These are phyloP conservation scores for Lepidiolamprologus cunningtoni DNA, from an alignment of 2,113 vertebrate species.

Conservation along the genomic window DNA sequence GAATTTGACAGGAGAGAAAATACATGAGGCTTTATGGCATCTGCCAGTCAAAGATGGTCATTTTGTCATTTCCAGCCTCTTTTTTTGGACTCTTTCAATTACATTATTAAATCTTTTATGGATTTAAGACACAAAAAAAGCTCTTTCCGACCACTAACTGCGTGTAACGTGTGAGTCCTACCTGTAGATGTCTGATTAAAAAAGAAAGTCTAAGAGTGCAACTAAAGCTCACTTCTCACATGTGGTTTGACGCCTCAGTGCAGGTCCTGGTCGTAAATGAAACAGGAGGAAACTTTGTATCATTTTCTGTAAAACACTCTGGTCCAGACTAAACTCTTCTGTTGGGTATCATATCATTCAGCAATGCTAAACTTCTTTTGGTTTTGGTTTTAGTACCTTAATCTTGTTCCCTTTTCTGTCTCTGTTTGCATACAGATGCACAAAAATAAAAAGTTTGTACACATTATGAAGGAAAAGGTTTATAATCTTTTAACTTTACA, in stretches of 20 bases:
- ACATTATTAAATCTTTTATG: background rate
- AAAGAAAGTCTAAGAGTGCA: background rate
- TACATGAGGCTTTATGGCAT: rapidly evolving
- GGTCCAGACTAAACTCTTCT: background rate
- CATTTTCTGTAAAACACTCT: background rate
- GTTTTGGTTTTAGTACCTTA: background rate
- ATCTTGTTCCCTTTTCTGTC: background rate
- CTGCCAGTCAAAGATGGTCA: rapidly evolving
- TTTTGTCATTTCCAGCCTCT: rapidly evolving
- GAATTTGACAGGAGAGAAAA: background rate
- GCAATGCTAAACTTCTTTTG: background rate
- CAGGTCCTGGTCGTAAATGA: rapidly evolving
- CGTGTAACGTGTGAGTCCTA: rapidly evolving
- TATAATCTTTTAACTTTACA: background rate
- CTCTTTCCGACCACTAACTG: background rate
- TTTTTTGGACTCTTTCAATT: background rate
- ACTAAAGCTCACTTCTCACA: background rate
- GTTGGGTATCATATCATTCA: background rate
- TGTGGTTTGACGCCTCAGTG: background rate
- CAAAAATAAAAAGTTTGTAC: background rate
- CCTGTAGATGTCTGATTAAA: background rate
- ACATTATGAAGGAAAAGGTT: background rate
- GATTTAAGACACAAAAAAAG: background rate
- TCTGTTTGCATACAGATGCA: background rate
- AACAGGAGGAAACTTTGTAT: background rate